These are phyloP conservation scores for Microcebus griseorufus DNA, from an alignment of 2,113 vertebrate species.

Conservation along the genomic window DNA sequence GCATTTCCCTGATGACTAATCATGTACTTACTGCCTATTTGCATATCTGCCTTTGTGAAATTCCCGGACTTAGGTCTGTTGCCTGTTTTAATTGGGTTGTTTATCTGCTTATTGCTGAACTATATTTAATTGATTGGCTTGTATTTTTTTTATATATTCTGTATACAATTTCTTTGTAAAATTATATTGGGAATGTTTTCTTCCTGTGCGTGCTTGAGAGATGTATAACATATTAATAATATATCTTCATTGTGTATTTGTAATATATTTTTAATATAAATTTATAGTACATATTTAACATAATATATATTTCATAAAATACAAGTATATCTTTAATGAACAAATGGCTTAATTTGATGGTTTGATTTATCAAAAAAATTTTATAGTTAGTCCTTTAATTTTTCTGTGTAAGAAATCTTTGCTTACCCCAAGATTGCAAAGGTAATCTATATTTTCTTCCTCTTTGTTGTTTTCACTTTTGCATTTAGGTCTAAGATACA, in stretches of 20 bases:
- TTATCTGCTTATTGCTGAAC: neutral
- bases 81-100: neutral
- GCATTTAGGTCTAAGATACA: neutral
- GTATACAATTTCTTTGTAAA: neutral
- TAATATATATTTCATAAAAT: conserved; percentile 19
- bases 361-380: neutral
- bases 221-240: neutral
- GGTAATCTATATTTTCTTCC: neutral
- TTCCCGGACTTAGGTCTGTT: neutral
- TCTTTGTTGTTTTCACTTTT: conserved; percentile 12
- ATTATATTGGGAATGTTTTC: neutral
- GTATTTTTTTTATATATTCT: neutral
- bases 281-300: neutral
- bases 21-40: neutral
- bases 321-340: neutral
- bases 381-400: neutral
- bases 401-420: neutral
- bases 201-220: neutral
- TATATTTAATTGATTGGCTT: neutral
- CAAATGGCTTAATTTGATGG: conserved; percentile 10
- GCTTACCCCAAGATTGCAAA: neutral
- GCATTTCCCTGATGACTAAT: neutral
- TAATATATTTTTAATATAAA: neutral
- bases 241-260: neutral
- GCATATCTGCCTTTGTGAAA: neutral